Evolutionary conservation across 2,888 invertebrate genomes (phyloP).

Genomic region (Eupithecia inturbata): DNA sequence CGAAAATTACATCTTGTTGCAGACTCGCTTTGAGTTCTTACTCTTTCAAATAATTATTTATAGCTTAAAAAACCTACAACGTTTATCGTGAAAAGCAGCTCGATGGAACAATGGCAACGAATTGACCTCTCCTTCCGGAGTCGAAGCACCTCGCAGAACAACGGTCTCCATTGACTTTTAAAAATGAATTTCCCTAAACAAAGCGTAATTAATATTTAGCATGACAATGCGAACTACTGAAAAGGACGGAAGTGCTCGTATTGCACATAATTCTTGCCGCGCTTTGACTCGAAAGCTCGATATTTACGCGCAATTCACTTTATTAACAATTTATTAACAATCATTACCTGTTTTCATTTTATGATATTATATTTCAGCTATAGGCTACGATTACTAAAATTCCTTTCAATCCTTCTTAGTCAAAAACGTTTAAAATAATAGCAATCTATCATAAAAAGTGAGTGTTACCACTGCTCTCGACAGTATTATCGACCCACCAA

Average conservation of each 20-base stretch:
- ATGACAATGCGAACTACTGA: constrained; percentile 37
- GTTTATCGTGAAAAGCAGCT: not conserved
- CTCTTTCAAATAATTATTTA: not conserved
- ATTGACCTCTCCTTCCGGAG: constrained; percentile 1
- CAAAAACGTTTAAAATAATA: not conserved
- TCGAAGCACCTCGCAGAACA: constrained; percentile 2
- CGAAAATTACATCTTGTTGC: not conserved
- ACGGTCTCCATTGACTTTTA: constrained; percentile 23
- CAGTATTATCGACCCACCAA: not conserved
- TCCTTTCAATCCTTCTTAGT: not conserved
- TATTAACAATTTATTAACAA: too few species aligned
- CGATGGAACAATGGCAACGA: not conserved
- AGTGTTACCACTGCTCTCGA: not conserved
- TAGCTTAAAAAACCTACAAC: too few species aligned
- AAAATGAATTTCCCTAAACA: constrained; percentile 36
- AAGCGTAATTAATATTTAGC: constrained; percentile 40
- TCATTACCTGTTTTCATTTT: constrained; percentile 7
- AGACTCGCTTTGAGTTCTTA: not conserved
- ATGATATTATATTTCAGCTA: not conserved
- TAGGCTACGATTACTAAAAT: not conserved
- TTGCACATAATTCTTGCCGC: constrained; percentile 30
- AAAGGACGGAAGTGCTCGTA: constrained; percentile 35
- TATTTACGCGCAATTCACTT: constrained; percentile 26
- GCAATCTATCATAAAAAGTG: not conserved
- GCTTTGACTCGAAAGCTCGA: constrained; percentile 33